Evolutionary conservation across 2,888 invertebrate species (phyloP), one percentile per base, ranked within the genome.

Genomic region (Tolmerus cingulatus): DNA sequence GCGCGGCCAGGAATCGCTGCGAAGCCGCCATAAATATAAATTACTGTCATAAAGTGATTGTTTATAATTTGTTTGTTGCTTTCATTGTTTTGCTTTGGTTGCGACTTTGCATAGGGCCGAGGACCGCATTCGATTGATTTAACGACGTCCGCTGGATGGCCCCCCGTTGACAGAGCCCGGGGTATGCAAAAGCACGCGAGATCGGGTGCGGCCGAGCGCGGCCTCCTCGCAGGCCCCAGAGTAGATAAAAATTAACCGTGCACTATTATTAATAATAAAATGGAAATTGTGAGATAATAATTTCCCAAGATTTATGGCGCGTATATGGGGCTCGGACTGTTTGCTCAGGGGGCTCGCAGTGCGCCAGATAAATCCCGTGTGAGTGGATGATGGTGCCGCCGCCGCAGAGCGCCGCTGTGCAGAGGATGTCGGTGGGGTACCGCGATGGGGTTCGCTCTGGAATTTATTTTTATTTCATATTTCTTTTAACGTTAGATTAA

Each of bases 21-120:
- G 76, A 86, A 86, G 23, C 86, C 43, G 86, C 78, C 86, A 86
- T 86, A 86, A 86, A 86, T 86, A 86, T 86, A 86, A 86, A 86
- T 86, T 77, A 86, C 77, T 86, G 86, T 86, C 86, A 86, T 86
- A 86, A 86, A 86, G 43, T 86, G 86, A 86, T 86, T 86, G 86
- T 86, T 86, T 86, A 86, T 86, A 86, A 86, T 86, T 86, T 86
- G 86, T 86, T 78, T 86, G 77, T 76, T 86, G 40, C 78, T 86
- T 76, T 78, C 77, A 51, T 77, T 51, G 51, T 51, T n/a, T 77
- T 57, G 27, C 12, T 57, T 86, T 86, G 40, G 19, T 86, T 86
- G 79, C 27, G n/a, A 74, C 43, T 85, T 43, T 46, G 43, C 85
- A 85, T 46, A 74, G 23, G 23, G 74, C 74, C 51, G 27, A 30